phyloP scores from a whole-genome alignment of 2,113 vertebrate genomes.

The Leucosticte australis region DNA sequence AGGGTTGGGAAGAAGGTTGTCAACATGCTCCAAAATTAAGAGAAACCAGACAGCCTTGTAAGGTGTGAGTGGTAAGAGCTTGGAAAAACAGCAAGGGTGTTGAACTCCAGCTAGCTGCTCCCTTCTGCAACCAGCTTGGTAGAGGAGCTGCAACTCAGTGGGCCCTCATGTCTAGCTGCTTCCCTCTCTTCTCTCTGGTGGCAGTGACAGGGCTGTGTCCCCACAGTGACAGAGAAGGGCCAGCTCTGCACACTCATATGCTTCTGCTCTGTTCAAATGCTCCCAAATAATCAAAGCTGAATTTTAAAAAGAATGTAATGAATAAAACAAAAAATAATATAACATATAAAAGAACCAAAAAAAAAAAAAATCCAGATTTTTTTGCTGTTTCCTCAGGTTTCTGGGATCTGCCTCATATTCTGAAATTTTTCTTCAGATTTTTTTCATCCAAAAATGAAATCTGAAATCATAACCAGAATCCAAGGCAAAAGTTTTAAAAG shows the following conservation, averaged over 20 bases:
- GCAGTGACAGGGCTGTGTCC: fast-evolving
- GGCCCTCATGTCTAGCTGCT: neutral
- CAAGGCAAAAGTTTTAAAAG: neutral
- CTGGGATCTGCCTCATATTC: neutral
- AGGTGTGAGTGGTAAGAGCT: neutral
- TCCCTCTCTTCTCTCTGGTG: fast-evolving
- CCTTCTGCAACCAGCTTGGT: neutral
- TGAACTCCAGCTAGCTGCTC: neutral
- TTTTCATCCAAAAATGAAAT: neutral
- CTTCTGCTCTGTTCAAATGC: neutral
- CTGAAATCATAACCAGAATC: neutral
- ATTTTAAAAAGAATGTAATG: neutral
- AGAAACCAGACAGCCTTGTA: neutral
- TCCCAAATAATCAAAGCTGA: neutral
- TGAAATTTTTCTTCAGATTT: neutral
- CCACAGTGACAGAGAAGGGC: neutral
- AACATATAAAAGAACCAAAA: neutral
- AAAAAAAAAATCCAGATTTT: neutral
- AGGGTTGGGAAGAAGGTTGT: neutral
- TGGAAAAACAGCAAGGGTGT: neutral
- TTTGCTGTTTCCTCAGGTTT: neutral
- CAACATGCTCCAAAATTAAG: neutral
- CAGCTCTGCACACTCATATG: neutral
- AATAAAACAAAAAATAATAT: neutral
- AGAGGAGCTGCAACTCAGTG: fast-evolving